Conservation (phyloP, 1,140 invertebrate species). For the Micrasema minimum region DNA sequence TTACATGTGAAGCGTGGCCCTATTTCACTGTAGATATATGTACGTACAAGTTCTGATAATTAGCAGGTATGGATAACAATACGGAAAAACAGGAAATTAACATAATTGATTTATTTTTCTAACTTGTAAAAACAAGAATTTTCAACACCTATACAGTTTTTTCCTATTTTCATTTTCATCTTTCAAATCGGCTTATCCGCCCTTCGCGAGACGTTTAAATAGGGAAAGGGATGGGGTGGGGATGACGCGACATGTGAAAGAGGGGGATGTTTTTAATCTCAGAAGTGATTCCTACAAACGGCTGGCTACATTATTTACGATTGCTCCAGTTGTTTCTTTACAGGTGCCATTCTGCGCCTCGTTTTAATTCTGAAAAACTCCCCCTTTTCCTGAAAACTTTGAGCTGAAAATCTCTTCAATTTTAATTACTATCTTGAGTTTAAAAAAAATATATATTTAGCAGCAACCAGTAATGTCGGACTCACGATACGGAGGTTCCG, state of each 20-base stretch:
- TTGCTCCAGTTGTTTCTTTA: slow-evolving; percentile 47
- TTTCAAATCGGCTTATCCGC: background rate
- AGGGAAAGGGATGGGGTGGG: background rate
- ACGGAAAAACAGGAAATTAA: no score
- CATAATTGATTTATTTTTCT: no score
- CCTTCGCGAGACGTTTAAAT: no score
- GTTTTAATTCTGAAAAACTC: slow-evolving; percentile 11
- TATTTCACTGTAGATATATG: no score
- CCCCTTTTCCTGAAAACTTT: background rate
- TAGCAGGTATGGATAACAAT: no score
- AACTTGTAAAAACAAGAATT: no score
- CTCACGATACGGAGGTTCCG: no score
- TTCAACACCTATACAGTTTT: no score
- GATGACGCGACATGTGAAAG: slow-evolving; percentile 3
- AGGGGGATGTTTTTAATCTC: slow-evolving; percentile 49
- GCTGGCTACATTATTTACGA: slow-evolving; percentile 51
- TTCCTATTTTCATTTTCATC: no score
- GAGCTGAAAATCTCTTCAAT: background rate
- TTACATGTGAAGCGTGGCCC: no score
- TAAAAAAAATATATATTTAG: background rate
- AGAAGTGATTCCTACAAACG: slow-evolving; percentile 50
- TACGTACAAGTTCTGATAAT: no score
- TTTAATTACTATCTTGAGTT: background rate
- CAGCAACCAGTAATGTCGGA: no score
- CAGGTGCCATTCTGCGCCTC: slow-evolving; percentile 41